Evolutionary conservation across 2,888 invertebrate genomes (phyloP).

Genomic region (Ophion ventricosus): DNA sequence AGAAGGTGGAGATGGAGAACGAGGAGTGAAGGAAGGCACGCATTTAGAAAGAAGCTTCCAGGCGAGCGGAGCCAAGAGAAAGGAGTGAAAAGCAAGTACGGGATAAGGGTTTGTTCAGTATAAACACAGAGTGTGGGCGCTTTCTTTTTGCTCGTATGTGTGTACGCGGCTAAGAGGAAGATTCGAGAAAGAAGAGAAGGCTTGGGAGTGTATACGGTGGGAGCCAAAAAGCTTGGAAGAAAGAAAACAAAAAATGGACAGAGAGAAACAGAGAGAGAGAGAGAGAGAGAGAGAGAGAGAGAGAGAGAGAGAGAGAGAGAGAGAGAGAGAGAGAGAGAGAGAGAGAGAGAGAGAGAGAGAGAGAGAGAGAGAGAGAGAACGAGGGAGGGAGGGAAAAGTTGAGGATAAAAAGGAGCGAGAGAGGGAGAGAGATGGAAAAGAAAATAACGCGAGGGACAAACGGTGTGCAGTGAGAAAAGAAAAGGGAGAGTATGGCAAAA

Average conservation of each 20-base stretch:
- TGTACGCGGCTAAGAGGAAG: constrained; percentile 37
- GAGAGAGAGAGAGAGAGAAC: background rate
- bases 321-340: constrained; percentile 13
- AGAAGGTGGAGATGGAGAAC: constrained; percentile 44
- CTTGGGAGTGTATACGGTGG: constrained; percentile 37
- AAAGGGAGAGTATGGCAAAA: constrained; percentile 28
- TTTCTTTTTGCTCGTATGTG: constrained; percentile 6
- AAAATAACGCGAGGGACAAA: constrained; percentile 45
- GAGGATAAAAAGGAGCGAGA: too few relatives aligned
- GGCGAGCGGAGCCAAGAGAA: constrained; percentile 40
- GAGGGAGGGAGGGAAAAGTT: constrained; percentile 23
- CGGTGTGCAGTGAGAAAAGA: constrained; percentile 23
- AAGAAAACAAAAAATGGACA: constrained; percentile 26
- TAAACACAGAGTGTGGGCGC: constrained; percentile 57
- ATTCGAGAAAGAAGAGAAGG: constrained; percentile 39
- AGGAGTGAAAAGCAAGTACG: constrained; percentile 51
- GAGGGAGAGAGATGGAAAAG: constrained; percentile 30
- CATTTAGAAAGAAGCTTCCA: constrained; percentile 56
- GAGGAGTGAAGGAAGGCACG: constrained; percentile 58
- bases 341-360: constrained; percentile 10
- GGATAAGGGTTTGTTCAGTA: constrained; percentile 66
- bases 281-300: constrained; percentile 33
- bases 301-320: constrained; percentile 24
- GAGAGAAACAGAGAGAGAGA: constrained; percentile 15
- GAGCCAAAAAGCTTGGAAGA: constrained; percentile 51